Conservation (phyloP, 30 jellyfish, hydroid and myxozoan genomes). For the Turritopsis rubra region DNA sequence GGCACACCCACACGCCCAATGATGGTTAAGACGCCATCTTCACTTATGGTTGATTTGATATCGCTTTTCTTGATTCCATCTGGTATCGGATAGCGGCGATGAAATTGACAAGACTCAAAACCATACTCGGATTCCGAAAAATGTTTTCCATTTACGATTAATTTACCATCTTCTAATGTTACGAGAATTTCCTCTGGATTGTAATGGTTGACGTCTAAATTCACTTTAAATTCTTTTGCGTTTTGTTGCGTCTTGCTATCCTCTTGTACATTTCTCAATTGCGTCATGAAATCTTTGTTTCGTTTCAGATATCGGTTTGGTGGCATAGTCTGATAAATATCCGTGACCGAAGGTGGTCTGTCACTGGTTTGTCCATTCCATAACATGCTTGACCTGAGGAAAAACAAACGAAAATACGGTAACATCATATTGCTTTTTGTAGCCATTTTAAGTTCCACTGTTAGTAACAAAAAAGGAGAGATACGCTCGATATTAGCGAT, state of each 20-base stretch:
- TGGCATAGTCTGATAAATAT: conserved; percentile 21
- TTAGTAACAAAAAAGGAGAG: no score
- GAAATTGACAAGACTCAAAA: conserved; percentile 70
- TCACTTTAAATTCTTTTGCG: conserved; percentile 36
- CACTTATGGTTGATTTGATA: conserved; percentile 47
- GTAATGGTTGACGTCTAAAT: conserved; percentile 74
- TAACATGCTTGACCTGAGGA: conserved; percentile 18
- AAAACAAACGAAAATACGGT: background rate
- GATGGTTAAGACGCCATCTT: conserved; percentile 60
- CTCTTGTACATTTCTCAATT: background rate
- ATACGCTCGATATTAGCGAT: no score
- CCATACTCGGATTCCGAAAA: conserved; percentile 78
- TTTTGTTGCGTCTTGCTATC: background rate
- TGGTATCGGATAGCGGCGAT: conserved; percentile 81
- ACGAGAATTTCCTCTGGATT: conserved; percentile 73
- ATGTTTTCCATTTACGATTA: conserved; percentile 71
- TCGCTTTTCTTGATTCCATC: conserved; percentile 55
- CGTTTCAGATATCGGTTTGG: conserved; percentile 13
- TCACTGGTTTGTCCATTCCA: conserved; percentile 20
- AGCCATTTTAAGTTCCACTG: no score
- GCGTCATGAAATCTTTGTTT: conserved; percentile 18
- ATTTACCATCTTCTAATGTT: conserved; percentile 47
- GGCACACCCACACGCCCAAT: conserved; percentile 39
- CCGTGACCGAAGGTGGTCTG: conserved; percentile 17
- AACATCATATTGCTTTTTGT: background rate